Evolutionary conservation across 1,140 invertebrate genomes (phyloP), one percentile per base, ranked within the genome.

Genomic region (Cylas formicarius): DNA sequence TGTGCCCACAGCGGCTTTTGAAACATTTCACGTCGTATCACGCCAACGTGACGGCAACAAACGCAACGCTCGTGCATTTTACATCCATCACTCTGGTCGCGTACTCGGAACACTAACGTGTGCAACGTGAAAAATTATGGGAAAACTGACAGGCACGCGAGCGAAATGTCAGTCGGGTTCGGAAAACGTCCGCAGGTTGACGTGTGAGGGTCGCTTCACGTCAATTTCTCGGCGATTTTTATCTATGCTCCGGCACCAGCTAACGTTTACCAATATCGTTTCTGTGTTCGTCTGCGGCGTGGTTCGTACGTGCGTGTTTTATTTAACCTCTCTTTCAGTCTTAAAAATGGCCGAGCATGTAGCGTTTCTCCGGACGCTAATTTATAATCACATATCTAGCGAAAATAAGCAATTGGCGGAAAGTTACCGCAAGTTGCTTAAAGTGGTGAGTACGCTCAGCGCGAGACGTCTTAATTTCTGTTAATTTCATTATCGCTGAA

Each of bases 381-480:
- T 78, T 16, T 69, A 72, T 36, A 71, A 78, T 33, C 75, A 70
- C 69, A 63, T 80, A 37, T 50, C 68, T 16, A 71, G 70, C 34
- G 72, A 70, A 44, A 76, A 80, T 49, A 69, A 70, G 40, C 66
- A 67, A 4, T 56, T 79, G 13, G 76, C 77, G 0, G 67, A 71
- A 48, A 66, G 73, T 27, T 78, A 72, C 50, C 69, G 76, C 45
- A 73, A 73, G 38, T 79, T 78, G 64, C 70, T 68, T 8, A 77
- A 76, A 36, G 70, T 74, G 57, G 77, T 80, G 69, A 74, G 75
- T 67, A 43, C 13, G 20, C 26, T 7, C 8, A 42, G 8, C 39
- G 18, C 5, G 9, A 27, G 28, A 39, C 28, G 23, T 16, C n/a
- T 10, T 14, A 9, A 39, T 24, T 27, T 24, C 8, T 11, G 24